Evolutionary conservation across 2,888 invertebrate genomes (phyloP).

Genomic region (Nephrotoma flavescens): DNA sequence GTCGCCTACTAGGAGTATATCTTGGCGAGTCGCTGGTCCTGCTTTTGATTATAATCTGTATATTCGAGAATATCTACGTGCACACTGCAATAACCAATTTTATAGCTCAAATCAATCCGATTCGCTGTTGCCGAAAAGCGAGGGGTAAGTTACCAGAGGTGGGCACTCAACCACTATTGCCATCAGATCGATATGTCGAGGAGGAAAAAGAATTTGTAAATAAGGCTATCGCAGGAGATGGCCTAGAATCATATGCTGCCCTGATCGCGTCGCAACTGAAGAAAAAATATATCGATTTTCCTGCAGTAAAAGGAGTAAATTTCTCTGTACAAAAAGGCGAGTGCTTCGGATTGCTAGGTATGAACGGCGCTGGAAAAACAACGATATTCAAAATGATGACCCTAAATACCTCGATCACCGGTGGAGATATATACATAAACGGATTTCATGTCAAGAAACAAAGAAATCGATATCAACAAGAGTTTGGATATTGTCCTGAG

Average conservation of each 20-base stretch:
- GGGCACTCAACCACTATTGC: conserved; percentile 7
- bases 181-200: conserved; percentile 14
- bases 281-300: conserved; percentile 26
- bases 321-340: conserved; percentile 55
- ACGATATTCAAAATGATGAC: conserved; percentile 76
- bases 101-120: background rate
- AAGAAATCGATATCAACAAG: conserved; percentile 45
- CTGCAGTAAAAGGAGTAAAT: conserved; percentile 49
- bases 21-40: background rate
- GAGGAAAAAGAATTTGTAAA: conserved; percentile 20
- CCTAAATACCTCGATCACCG: conserved; percentile 41
- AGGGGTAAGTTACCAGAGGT: conserved; percentile 10
- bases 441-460: conserved; percentile 24
- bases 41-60: background rate
- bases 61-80: background rate
- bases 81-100: background rate
- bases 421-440: conserved; percentile 34
- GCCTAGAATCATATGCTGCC: background rate
- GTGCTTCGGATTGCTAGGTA: conserved; percentile 70
- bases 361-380: conserved; percentile 80
- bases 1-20: background rate
- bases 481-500: conserved; percentile 85
- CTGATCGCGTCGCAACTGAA: background rate
- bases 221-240: conserved; percentile 9
- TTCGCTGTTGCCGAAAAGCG: conserved; percentile 8